Evolutionary conservation across 2,888 invertebrate species (phyloP).

Genomic region (Odontomyia ornata): DNA sequence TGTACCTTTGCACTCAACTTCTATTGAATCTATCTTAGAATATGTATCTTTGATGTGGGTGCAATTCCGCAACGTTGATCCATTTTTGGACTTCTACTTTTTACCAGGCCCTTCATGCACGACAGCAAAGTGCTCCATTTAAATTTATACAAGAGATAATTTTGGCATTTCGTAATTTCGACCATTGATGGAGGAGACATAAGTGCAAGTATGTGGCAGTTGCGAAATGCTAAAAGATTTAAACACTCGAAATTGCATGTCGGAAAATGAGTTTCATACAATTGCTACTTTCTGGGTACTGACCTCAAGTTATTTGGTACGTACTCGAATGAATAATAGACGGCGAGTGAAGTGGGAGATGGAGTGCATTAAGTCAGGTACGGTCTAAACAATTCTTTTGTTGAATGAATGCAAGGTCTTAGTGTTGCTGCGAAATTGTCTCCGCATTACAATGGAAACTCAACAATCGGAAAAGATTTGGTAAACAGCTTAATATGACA

Average conservation of each 20-base stretch:
- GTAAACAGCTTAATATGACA: too few species aligned
- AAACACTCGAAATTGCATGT: not conserved
- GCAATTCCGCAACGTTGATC: not conserved
- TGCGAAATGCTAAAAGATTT: not conserved
- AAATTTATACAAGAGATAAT: conserved; percentile 9
- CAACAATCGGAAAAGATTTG: too few species aligned
- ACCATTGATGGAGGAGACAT: not conserved
- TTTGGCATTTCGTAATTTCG: conserved; percentile 32
- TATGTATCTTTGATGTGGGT: not conserved
- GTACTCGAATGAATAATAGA: not conserved
- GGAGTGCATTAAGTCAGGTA: conserved; percentile 1
- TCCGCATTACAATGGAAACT: not conserved
- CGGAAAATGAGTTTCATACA: conserved; percentile 1
- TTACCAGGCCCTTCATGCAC: conserved; percentile 10
- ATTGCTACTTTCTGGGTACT: conserved; percentile 20
- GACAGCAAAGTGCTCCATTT: not conserved
- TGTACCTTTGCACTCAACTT: too few species aligned
- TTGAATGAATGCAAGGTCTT: conserved; percentile 13
- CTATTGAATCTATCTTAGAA: too few species aligned
- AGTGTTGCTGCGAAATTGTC: not conserved
- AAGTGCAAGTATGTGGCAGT: not conserved
- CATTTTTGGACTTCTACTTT: not conserved
- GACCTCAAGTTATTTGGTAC: conserved; percentile 29
- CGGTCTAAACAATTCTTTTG: not conserved
- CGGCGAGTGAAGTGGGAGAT: not conserved